These are phyloP conservation scores for Alexandromys fortis DNA, from an alignment of 2,113 vertebrate species.

Conservation along the genomic window DNA sequence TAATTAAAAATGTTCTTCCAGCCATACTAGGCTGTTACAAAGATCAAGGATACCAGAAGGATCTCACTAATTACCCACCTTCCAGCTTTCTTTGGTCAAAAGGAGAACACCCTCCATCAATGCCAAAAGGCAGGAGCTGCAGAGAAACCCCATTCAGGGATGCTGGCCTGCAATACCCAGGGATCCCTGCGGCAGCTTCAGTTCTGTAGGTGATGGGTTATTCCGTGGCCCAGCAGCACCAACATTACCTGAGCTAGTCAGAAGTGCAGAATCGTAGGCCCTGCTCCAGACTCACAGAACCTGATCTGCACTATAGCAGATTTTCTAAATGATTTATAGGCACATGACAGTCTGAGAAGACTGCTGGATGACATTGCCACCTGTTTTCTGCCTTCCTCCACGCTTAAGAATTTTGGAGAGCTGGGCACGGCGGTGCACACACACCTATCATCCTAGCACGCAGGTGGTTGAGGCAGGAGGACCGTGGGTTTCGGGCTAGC, in stretches of 20 bases:
- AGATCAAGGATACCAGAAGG: constrained; percentile 65
- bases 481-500: not conserved
- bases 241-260: not conserved
- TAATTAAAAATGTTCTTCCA: constrained; percentile 76
- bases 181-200: not conserved
- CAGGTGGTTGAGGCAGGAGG: not conserved
- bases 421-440: not conserved
- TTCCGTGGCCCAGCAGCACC: not conserved
- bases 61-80: constrained; percentile 72
- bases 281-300: not conserved
- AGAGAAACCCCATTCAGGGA: constrained; percentile 32
- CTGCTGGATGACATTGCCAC: not conserved
- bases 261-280: constrained; percentile 37
- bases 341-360: constrained; percentile 37
- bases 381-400: constrained; percentile 18
- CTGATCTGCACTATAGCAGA: not conserved
- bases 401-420: not conserved
- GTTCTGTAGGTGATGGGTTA: not conserved
- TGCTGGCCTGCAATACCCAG: not conserved
- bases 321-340: not conserved
- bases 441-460: not conserved
- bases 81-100: constrained; percentile 72
- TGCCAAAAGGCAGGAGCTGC: constrained; percentile 32
- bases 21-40: constrained; percentile 58
- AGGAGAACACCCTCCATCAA: constrained; percentile 61